A percentile compares a stretch with the other conserved stretches of the same genome.
These are phyloP conservation scores for Laticauda laticaudata DNA, from an alignment of 2,113 vertebrate genomes.

Conservation along the genomic window DNA sequence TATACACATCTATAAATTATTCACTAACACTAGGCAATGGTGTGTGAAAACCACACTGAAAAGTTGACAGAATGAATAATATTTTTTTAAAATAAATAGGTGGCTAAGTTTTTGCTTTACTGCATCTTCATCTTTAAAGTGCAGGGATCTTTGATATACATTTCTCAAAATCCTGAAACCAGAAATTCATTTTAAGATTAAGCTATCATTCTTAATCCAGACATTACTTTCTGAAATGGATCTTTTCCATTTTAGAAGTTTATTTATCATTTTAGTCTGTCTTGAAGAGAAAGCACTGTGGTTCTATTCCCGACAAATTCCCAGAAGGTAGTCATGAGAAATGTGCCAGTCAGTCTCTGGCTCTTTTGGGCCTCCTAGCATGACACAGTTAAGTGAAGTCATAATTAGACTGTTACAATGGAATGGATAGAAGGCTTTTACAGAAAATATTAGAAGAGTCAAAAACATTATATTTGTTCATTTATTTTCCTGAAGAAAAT, in stretches of 20 bases:
- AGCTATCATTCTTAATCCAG: background rate
- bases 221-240: background rate
- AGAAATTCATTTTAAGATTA: background rate
- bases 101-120: background rate
- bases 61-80: background rate
- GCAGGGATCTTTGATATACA: background rate
- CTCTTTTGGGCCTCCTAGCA: background rate
- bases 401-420: background rate
- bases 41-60: constrained; percentile 7
- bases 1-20: constrained; percentile 12
- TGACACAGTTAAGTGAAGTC: background rate
- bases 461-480: background rate
- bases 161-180: background rate
- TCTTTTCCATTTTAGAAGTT: background rate
- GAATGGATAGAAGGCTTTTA: background rate
- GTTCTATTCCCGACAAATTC: constrained; percentile 9
- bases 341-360: background rate
- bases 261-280: background rate
- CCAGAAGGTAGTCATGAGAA: background rate
- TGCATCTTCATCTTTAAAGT: background rate
- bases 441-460: background rate
- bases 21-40: background rate
- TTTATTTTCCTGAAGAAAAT: background rate
- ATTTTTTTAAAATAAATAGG: background rate
- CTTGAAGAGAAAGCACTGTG: background rate